phyloP scores from a whole-genome alignment of 2,797 vertebrate species.

The Tapera naevia region DNA sequence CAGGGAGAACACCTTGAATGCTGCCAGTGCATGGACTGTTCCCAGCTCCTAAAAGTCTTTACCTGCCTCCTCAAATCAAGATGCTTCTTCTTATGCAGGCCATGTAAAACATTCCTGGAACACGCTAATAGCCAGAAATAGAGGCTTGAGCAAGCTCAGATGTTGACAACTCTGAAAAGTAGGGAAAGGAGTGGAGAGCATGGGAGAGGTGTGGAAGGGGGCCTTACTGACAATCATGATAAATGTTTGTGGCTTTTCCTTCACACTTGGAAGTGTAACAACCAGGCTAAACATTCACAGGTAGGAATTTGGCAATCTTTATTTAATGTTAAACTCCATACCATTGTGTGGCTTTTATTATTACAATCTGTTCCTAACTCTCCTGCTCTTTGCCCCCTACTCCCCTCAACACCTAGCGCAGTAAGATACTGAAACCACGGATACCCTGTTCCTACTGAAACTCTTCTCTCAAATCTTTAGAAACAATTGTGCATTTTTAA shows the following conservation, averaged over 20 bases:
- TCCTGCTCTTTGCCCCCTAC: background rate
- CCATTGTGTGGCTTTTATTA: conserved; percentile 59
- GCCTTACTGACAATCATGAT: conserved; percentile 58
- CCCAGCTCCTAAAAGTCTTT: background rate
- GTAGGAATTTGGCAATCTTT: conserved; percentile 52
- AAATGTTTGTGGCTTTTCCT: conserved; percentile 61
- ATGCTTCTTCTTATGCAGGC: background rate
- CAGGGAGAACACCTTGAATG: background rate
- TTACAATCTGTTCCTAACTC: conserved; percentile 55
- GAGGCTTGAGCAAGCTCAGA: background rate
- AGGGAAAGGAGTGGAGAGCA: background rate
- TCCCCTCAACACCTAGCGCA: background rate
- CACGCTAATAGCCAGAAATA: background rate
- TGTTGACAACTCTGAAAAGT: conserved; percentile 28
- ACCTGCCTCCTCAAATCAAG: background rate
- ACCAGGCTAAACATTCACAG: conserved; percentile 33
- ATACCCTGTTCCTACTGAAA: conserved; percentile 22
- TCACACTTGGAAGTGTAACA: conserved; percentile 58
- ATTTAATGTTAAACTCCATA: conserved; percentile 24
- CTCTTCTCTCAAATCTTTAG: background rate
- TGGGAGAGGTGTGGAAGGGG: conserved; percentile 13
- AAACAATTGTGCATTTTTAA: background rate
- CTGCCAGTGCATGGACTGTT: background rate
- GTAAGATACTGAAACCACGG: background rate
- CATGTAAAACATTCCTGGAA: conserved; percentile 12